Percentiles rank a stretch among this genome's conserved stretches.
Evolutionary conservation across 2,888 invertebrate species (phyloP).

Genomic region (Ceraclea dissimilis): DNA sequence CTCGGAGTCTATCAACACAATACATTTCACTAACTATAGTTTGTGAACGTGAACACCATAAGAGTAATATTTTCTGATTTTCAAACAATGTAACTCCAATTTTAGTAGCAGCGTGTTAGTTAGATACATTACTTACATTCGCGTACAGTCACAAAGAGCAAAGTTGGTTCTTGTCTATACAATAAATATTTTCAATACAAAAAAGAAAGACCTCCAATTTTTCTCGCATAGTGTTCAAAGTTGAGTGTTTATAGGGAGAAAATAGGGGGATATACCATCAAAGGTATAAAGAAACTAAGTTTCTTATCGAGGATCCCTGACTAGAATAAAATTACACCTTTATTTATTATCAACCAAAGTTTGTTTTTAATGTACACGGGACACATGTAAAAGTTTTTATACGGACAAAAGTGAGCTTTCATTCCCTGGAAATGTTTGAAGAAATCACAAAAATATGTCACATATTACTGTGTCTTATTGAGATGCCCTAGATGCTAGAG

Average conservation of each 20-base stretch:
- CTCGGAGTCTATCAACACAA: no score
- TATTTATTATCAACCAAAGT: conserved; percentile 22
- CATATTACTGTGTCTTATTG: no score
- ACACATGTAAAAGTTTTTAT: conserved; percentile 1
- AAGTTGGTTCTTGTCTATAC: no score
- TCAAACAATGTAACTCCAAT: no score
- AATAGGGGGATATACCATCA: conserved; percentile 10
- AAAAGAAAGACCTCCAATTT: not conserved
- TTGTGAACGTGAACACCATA: no score
- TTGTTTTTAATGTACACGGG: conserved; percentile 16
- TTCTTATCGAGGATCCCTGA: conserved; percentile 20
- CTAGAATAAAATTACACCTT: conserved; percentile 21
- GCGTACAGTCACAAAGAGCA: no score
- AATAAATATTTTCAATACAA: not conserved
- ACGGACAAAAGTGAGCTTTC: not conserved
- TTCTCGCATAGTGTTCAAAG: conserved; percentile 11
- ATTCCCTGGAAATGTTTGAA: not conserved
- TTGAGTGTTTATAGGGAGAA: conserved; percentile 15
- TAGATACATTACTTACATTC: no score
- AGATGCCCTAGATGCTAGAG: no score
- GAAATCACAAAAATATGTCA: not conserved
- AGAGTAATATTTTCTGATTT: no score
- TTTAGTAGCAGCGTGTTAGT: no score
- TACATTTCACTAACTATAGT: no score
- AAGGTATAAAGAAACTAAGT: conserved; percentile 14